A percentile compares a stretch with the other conserved stretches of the same genome.
Conservation (phyloP, 2,888 invertebrate genomes). For the Glaucopsyche alexis region DNA sequence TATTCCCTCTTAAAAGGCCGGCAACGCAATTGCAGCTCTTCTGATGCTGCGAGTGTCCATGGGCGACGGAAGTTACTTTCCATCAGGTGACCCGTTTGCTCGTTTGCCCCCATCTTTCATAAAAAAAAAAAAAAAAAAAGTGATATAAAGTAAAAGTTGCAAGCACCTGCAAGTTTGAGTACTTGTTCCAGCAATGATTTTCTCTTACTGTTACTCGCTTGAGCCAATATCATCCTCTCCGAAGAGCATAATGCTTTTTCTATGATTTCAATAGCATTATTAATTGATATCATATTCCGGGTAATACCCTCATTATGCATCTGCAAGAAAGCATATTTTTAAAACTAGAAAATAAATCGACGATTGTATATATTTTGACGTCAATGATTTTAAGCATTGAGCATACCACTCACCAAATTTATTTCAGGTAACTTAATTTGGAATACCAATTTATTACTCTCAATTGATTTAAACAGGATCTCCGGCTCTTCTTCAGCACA, state of each 20-base stretch:
- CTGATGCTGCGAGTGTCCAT: too few species aligned
- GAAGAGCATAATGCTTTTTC: slow-evolving; percentile 10
- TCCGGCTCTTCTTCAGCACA: neutral
- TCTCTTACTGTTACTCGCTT: neutral
- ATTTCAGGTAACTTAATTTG: neutral
- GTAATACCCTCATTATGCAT: neutral
- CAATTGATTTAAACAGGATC: neutral
- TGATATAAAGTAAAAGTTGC: neutral
- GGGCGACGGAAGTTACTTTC: too few species aligned
- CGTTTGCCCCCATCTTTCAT: too few species aligned
- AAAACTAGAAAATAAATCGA: neutral
- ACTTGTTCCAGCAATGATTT: neutral
- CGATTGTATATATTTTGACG: neutral
- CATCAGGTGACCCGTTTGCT: too few species aligned
- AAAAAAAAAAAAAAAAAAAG: too few species aligned
- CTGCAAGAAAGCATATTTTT: neutral
- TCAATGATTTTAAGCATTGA: neutral
- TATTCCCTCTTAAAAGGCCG: too few species aligned
- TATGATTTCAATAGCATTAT: slow-evolving; percentile 8
- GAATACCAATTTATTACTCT: neutral
- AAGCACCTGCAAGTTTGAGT: slow-evolving; percentile 1
- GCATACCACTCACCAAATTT: neutral
- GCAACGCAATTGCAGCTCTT: too few species aligned
- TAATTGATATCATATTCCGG: neutral
- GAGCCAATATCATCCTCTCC: neutral